These are phyloP conservation scores for Picus viridis DNA, from an alignment of 2,797 vertebrate genomes.

Conservation along the genomic window DNA sequence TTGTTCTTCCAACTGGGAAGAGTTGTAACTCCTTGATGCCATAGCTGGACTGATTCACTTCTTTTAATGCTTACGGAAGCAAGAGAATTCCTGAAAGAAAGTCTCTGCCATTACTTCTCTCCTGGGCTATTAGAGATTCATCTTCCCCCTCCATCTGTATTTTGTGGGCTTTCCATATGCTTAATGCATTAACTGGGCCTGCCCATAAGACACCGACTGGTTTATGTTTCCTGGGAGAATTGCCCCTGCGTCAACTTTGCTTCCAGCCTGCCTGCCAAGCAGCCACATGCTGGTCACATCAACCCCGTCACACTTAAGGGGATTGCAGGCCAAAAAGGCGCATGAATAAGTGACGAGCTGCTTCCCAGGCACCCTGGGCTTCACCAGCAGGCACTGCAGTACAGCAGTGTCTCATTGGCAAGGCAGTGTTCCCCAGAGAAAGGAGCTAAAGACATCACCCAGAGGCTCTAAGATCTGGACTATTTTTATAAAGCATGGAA, in stretches of 20 bases:
- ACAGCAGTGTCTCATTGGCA: neutral
- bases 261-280: neutral
- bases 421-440: neutral
- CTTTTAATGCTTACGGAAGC: neutral
- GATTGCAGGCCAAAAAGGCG: constrained; percentile 18
- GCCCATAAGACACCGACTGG: neutral
- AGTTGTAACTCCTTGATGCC: neutral
- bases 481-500: neutral
- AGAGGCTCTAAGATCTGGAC: neutral
- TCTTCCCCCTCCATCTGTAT: neutral
- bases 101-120: neutral
- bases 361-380: neutral
- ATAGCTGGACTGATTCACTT: neutral
- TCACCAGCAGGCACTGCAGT: neutral
- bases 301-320: constrained; percentile 25
- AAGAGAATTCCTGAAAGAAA: constrained; percentile 25
- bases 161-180: constrained; percentile 6
- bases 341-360: constrained; percentile 14
- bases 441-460: neutral
- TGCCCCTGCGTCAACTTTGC: neutral
- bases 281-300: constrained; percentile 11
- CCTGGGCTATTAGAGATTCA: constrained; percentile 7
- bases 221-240: constrained; percentile 39
- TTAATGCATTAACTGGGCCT: neutral
- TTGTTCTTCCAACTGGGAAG: neutral